Evolutionary conservation across 2,113 vertebrate species (phyloP), one percentile per base, ranked within the genome.

Genomic region (Eubucco bourcierii): DNA sequence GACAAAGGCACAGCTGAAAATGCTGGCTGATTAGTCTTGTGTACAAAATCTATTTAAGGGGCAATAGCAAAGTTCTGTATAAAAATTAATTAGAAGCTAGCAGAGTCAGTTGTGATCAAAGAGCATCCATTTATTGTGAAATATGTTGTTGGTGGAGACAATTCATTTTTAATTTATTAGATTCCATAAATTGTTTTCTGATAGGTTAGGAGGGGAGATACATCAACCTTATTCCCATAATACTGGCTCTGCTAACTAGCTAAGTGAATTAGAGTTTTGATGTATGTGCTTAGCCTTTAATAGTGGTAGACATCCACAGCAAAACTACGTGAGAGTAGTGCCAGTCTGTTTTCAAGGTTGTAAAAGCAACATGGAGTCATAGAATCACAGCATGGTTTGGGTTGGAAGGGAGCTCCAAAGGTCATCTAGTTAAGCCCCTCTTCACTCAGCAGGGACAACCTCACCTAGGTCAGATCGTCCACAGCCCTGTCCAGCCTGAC

Each of bases 151-250:
- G 72, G 87, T 96, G 87, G 66, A 94, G 84, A 96, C 87, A 92
- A 95, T 95, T 94, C 6, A 78, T 94, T 96, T 94, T 91, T 85
- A 95, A 96, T 94, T 95, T 96, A 96, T 96, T 96, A 94, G 95
- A 94, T 95, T 96, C 95, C 85, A 93, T 96, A 95, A 96, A 95
- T 94, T 96, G 95, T 93, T 96, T 95, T 96, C 92, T 96, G 90
- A 92, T 96, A 91, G 93, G 76, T 91, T 94, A 88, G 93, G 65
- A 94, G 78, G 79, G 78, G 65, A 92, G 61, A 93, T 96, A 75
- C 84, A 92, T 96, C 89, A 96, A 72, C 44, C 79, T 94, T 94
- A 94, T 77, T 79, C 93, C 80, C 79, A 80, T 96, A 96, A 92
- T 92, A 64, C 82, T 90, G 91, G 84, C 84, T 94, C 91, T 95